phyloP scores from a whole-genome alignment of 2,797 vertebrate genomes.

The Balearica regulorum region DNA sequence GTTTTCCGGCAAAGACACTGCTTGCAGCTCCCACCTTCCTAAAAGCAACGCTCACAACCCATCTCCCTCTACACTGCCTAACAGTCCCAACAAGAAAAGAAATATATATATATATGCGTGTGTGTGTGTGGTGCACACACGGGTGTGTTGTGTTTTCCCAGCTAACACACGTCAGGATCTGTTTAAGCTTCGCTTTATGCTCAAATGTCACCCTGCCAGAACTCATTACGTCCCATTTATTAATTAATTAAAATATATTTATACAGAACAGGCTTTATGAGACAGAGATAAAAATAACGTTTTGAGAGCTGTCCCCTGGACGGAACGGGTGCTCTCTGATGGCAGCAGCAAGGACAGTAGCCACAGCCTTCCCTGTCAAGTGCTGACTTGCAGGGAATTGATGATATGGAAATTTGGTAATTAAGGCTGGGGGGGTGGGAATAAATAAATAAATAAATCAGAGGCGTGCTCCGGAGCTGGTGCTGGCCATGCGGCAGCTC shows the following conservation, averaged over 20 bases:
- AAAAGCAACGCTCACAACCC: neutral
- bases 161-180: constrained; percentile 73
- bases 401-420: constrained; percentile 37
- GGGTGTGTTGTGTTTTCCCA: constrained; percentile 57
- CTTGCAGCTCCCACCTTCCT: neutral
- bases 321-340: constrained; percentile 28
- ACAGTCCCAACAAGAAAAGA: neutral
- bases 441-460: neutral
- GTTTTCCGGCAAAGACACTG: neutral
- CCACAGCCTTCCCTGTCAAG: constrained; percentile 39
- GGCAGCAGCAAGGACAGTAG: constrained; percentile 35
- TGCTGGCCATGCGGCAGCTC: neutral
- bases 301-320: constrained; percentile 69
- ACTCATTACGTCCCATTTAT: constrained; percentile 78
- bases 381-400: constrained; percentile 1
- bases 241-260: constrained; percentile 81
- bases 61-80: neutral
- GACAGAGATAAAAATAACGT: constrained; percentile 75
- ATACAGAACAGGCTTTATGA: constrained; percentile 74
- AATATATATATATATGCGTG: neutral
- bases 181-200: constrained; percentile 72
- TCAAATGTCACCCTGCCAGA: constrained; percentile 83
- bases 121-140: neutral
- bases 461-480: neutral
- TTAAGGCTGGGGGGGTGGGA: neutral